A percentile compares a stretch with the other conserved stretches of the same genome.
Conservation (phyloP, 2,113 vertebrate species). For the Lethenteron reissneri region DNA sequence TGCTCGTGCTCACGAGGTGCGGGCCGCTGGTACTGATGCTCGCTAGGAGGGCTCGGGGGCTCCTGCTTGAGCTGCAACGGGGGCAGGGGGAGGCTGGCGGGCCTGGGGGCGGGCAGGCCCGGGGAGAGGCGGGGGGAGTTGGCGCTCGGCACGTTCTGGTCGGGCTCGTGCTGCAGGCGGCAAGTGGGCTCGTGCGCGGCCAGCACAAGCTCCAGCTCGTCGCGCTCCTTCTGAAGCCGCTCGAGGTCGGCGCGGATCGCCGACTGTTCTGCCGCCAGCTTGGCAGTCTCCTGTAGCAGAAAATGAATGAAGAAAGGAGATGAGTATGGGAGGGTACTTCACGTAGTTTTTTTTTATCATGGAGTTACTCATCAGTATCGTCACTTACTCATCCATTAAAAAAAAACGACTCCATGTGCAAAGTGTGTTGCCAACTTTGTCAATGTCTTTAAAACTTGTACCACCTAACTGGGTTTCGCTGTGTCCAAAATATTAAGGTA, state of each 20-base stretch:
- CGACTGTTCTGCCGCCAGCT: background rate
- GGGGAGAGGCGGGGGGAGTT: background rate
- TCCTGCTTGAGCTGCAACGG: conserved; percentile 1
- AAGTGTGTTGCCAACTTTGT: too few relatives aligned
- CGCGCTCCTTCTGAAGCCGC: conserved; percentile 3
- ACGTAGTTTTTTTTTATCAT: too few relatives aligned
- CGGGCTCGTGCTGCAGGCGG: background rate
- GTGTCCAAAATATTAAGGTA: too few relatives aligned
- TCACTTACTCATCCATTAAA: too few relatives aligned
- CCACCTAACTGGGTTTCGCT: too few relatives aligned
- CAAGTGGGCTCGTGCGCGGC: background rate
- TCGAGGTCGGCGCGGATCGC: background rate
- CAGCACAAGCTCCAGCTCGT: background rate
- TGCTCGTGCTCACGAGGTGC: background rate
- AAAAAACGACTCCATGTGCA: too few relatives aligned
- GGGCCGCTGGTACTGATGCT: background rate
- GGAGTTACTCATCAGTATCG: too few relatives aligned
- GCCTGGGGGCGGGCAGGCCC: background rate
- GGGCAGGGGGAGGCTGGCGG: background rate
- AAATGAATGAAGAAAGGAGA: too few relatives aligned
- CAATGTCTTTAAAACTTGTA: too few relatives aligned
- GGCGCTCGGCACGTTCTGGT: conserved; percentile 4
- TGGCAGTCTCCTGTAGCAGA: conserved; percentile 1
- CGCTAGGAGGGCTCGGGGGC: background rate
- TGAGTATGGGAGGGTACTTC: too few relatives aligned